Conservation (phyloP, 2,888 invertebrate species). For the Conops quadrifasciatus region DNA sequence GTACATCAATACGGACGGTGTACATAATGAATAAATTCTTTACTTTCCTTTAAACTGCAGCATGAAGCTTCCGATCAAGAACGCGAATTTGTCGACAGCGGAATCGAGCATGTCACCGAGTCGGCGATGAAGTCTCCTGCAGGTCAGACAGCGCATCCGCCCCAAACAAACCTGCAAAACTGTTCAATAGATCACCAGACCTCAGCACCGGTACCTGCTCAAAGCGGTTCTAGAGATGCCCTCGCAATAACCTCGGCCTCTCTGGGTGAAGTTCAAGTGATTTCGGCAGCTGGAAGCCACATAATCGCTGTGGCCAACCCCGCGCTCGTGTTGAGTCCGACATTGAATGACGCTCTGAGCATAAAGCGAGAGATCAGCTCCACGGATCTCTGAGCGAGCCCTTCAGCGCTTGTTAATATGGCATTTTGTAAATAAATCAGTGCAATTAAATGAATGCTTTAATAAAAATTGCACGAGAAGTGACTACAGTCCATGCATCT, state of each 20-base stretch:
- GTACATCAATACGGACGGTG: slow-evolving; percentile 19
- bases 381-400: slow-evolving; percentile 54
- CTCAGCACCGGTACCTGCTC: background rate
- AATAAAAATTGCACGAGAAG: slow-evolving; percentile 10
- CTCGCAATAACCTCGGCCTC: slow-evolving; percentile 40
- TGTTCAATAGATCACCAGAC: background rate
- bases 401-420: background rate
- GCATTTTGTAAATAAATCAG: background rate
- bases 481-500: background rate
- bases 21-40: background rate
- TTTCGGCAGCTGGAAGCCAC: slow-evolving; percentile 84
- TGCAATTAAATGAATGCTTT: slow-evolving; percentile 25
- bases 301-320: slow-evolving; percentile 92
- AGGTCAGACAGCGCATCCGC: background rate
- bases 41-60: background rate
- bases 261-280: slow-evolving; percentile 72
- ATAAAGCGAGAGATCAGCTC: slow-evolving; percentile 62
- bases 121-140: slow-evolving; percentile 13
- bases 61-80: slow-evolving; percentile 25
- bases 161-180: background rate
- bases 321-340: slow-evolving; percentile 74
- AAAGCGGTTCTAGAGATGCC: background rate
- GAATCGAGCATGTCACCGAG: background rate
- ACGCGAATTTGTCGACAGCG: slow-evolving; percentile 14
- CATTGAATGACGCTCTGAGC: slow-evolving; percentile 58